Evolutionary conservation across 53 echinoderm and acorn worm species (phyloP).

Genomic region (Holothuria scabra): DNA sequence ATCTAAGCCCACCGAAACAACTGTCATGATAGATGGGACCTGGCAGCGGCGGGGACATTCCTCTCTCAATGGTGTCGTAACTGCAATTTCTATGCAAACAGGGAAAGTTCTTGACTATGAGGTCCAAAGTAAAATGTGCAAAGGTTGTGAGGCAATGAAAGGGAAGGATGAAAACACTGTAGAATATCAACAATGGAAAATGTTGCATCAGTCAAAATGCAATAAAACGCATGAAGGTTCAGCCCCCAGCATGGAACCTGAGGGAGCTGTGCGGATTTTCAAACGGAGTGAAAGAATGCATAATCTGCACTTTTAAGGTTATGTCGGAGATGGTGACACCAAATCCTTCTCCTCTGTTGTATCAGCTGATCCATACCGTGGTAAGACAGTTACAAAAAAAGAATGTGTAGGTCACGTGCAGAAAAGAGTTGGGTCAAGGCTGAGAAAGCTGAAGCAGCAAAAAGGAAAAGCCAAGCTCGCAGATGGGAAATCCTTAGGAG

Average conservation of each 20-base stretch:
- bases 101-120: slow-evolving; percentile 23
- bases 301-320: neutral
- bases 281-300: neutral
- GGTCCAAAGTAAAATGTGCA: neutral
- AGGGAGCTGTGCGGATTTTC: neutral
- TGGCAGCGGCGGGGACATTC: slow-evolving; percentile 21
- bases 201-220: neutral
- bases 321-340: slow-evolving; percentile 47
- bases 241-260: slow-evolving; percentile 9
- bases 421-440: no score
- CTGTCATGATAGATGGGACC: slow-evolving; percentile 31
- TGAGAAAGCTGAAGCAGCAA: no score
- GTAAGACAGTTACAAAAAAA: no score
- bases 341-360: no score
- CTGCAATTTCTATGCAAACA: neutral
- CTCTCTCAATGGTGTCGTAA: neutral
- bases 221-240: neutral
- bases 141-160: neutral
- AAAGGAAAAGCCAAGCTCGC: no score
- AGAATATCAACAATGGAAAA: neutral
- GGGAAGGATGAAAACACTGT: neutral
- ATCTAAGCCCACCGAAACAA: no score
- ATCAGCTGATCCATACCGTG: no score
- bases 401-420: no score
- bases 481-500: no score